These are phyloP conservation scores for Zaprionus kolodkinae DNA, from an alignment of 1,140 invertebrate species.

Conservation along the genomic window DNA sequence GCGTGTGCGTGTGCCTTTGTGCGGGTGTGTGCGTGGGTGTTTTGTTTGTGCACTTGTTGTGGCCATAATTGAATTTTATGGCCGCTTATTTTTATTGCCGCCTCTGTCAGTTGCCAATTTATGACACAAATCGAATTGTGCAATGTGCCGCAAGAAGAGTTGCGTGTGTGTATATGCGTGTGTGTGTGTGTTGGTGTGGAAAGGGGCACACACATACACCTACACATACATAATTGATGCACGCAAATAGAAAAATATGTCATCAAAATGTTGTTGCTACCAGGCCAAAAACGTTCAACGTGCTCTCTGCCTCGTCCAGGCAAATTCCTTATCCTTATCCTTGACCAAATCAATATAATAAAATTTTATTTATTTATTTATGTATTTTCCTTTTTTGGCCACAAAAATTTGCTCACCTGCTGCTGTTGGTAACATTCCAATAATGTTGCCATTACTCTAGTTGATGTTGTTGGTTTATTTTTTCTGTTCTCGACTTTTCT, in stretches of 20 bases:
- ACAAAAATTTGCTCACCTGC: constrained; percentile 29
- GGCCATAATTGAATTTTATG: constrained; percentile 81
- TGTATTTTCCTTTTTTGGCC: neutral
- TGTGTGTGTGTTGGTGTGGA: constrained; percentile 18
- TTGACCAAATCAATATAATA: constrained; percentile 64
- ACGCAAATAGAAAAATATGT: constrained; percentile 77
- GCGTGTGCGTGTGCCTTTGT: constrained; percentile 8
- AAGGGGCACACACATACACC: constrained; percentile 2
- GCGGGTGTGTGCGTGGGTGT: constrained; percentile 19
- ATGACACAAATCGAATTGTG: constrained; percentile 74
- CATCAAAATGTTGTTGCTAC: constrained; percentile 51
- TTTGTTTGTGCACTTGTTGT: constrained; percentile 76
- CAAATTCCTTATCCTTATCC: constrained; percentile 11
- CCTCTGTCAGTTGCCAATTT: constrained; percentile 70
- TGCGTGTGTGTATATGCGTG: neutral
- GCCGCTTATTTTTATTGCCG: constrained; percentile 78
- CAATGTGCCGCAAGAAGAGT: constrained; percentile 22
- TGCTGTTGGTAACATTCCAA: constrained; percentile 33
- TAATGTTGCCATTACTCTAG: constrained; percentile 9
- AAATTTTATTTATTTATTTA: constrained; percentile 37
- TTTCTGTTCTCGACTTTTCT: neutral
- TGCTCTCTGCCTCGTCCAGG: neutral
- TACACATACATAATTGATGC: constrained; percentile 70
- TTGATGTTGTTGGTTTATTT: constrained; percentile 7
- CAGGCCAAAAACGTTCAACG: constrained; percentile 14